phyloP scores from a whole-genome alignment of 1,140 invertebrate species.

The Hyphantria cunea region DNA sequence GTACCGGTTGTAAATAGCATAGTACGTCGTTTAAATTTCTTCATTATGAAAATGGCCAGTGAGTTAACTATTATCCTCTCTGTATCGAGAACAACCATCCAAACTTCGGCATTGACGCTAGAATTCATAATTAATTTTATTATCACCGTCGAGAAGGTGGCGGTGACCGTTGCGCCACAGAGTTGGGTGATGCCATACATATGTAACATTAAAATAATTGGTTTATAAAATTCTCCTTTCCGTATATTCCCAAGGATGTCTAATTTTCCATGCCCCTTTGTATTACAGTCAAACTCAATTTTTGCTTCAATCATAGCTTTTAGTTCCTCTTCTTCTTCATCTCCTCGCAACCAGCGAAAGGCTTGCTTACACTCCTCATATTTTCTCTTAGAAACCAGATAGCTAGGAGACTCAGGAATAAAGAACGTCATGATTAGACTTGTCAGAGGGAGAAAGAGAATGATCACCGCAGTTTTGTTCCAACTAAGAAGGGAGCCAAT shows the following conservation, averaged over 20 bases:
- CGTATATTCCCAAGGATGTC: constrained; percentile 36
- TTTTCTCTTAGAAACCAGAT: constrained; percentile 81
- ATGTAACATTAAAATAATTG: constrained; percentile 60
- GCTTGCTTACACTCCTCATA: constrained; percentile 70
- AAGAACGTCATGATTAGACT: constrained; percentile 76
- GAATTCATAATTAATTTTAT: constrained; percentile 77
- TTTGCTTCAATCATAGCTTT: constrained; percentile 60
- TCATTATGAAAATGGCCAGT: constrained; percentile 56
- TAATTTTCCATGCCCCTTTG: constrained; percentile 24
- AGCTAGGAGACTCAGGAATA: constrained; percentile 87
- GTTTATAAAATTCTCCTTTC: constrained; percentile 64
- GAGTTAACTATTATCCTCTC: constrained; percentile 75
- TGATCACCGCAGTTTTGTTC: constrained; percentile 79
- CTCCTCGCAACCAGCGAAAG: constrained; percentile 78
- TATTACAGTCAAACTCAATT: constrained; percentile 36
- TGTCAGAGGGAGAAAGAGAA: constrained; percentile 68
- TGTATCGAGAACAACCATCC: constrained; percentile 84
- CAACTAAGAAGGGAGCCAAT: constrained; percentile 82
- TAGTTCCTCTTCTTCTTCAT: constrained; percentile 59
- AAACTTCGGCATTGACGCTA: constrained; percentile 81
- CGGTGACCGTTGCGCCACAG: constrained; percentile 75
- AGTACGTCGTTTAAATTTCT: constrained; percentile 53
- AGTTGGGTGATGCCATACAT: constrained; percentile 53
- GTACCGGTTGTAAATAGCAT: constrained; percentile 51
- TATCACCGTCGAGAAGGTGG: constrained; percentile 86